phyloP scores from a whole-genome alignment of 2,888 invertebrate genomes.

The Apoda limacodes region DNA sequence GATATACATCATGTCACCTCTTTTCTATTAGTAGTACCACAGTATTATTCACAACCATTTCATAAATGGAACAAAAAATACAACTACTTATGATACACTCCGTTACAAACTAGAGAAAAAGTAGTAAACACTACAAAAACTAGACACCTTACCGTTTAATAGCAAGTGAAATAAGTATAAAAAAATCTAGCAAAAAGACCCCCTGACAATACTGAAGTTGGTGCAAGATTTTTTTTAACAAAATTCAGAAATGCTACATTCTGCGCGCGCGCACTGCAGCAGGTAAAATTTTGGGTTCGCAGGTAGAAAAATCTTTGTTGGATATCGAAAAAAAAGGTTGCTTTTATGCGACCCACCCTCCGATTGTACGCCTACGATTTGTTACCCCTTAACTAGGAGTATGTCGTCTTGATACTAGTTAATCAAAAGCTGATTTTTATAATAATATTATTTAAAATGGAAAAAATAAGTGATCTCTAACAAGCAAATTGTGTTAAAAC shows the following conservation, averaged over 20 bases:
- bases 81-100: too few species aligned
- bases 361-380: conserved; percentile 50
- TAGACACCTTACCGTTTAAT: conserved; percentile 29
- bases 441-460: too few species aligned
- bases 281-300: conserved; percentile 60
- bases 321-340: conserved; percentile 52
- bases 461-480: too few species aligned
- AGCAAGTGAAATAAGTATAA: conserved; percentile 57
- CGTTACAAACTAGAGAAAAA: conserved; percentile 19
- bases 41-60: too few species aligned
- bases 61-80: too few species aligned
- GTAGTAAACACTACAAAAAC: conserved; percentile 48
- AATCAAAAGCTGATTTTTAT: too few species aligned
- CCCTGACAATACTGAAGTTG: conserved; percentile 28
- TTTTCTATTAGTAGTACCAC: too few species aligned
- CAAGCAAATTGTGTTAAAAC: too few species aligned
- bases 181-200: conserved; percentile 56
- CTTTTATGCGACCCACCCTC: conserved; percentile 61
- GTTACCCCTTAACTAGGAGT: conserved; percentile 25
- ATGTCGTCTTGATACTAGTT: conserved; percentile 23
- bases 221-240: conserved; percentile 32
- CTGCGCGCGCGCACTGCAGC: conserved; percentile 47
- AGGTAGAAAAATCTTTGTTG: conserved; percentile 63
- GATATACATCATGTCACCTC: too few species aligned
- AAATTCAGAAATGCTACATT: conserved; percentile 45